Evolutionary conservation across 2,888 invertebrate genomes (phyloP).

Genomic region (Erebia ligea): DNA sequence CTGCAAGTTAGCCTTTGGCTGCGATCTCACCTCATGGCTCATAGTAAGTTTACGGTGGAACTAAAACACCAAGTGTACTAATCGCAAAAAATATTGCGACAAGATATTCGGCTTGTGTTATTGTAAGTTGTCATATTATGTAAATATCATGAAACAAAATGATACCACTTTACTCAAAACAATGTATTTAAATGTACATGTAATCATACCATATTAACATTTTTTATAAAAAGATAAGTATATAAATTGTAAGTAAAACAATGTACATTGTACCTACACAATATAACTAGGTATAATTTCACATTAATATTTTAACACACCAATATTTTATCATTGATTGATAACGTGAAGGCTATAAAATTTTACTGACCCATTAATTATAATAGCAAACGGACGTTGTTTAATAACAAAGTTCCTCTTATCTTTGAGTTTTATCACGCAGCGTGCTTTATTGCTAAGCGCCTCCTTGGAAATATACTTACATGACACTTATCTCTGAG

Average conservation of each 20-base stretch:
- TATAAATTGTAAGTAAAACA: background rate
- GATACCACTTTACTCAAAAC: too few species aligned
- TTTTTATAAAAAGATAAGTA: too few species aligned
- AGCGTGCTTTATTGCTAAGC: conserved; percentile 30
- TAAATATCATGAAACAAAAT: too few species aligned
- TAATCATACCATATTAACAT: background rate
- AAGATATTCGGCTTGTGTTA: too few species aligned
- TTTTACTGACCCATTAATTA: conserved; percentile 25
- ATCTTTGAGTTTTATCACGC: conserved; percentile 33
- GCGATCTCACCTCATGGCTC: too few species aligned
- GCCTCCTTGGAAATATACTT: conserved; percentile 26
- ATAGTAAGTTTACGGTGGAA: too few species aligned
- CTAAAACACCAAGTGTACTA: too few species aligned
- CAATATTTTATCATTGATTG: conserved; percentile 14
- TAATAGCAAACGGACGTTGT: conserved; percentile 29
- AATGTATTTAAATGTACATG: too few species aligned
- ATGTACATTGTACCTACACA: background rate
- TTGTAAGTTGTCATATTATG: too few species aligned
- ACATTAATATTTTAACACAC: conserved; percentile 2
- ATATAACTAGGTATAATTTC: background rate
- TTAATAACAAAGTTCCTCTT: conserved; percentile 34
- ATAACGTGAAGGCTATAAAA: conserved; percentile 21
- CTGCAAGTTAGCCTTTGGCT: too few species aligned
- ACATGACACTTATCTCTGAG: conserved; percentile 19
- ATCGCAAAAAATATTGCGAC: too few species aligned